These are phyloP conservation scores for Euleptes europaea DNA, from an alignment of 2,113 vertebrate species.

Conservation along the genomic window DNA sequence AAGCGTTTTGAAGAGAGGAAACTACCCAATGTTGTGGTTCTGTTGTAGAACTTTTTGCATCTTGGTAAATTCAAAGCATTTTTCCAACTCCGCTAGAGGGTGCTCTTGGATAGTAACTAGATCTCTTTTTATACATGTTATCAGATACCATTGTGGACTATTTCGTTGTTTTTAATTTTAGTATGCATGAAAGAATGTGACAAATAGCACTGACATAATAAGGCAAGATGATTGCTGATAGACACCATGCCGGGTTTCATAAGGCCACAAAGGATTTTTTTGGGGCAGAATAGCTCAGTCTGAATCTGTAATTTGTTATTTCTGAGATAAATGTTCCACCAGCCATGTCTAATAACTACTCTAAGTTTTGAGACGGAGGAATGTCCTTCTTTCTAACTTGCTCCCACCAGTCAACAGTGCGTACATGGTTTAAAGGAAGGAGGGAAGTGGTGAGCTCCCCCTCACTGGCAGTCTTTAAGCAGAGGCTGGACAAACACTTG, in stretches of 20 bases:
- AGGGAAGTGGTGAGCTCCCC: no score
- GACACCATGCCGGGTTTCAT: not conserved
- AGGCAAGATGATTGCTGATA: not conserved
- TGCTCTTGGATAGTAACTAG: not conserved
- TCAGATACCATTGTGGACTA: not conserved
- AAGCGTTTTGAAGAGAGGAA: not conserved
- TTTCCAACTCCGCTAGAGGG: slow-evolving; percentile 24
- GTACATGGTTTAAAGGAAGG: not conserved
- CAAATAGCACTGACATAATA: not conserved
- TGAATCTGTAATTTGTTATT: not conserved
- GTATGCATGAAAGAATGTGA: not conserved
- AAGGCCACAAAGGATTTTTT: not conserved
- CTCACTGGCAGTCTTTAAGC: no score
- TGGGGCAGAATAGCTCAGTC: not conserved
- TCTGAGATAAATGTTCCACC: not conserved
- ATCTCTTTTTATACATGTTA: not conserved
- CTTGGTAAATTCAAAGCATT: not conserved
- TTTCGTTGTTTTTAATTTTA: not conserved
- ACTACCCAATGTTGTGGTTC: not conserved
- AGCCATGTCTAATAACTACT: not conserved
- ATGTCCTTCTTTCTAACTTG: not conserved
- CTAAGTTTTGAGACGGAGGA: not conserved
- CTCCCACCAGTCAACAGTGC: not conserved
- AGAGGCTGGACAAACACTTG: no score
- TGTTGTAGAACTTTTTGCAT: not conserved